A percentile compares a stretch with the other conserved stretches of the same genome.
phyloP scores from a whole-genome alignment of 2,888 invertebrate genomes.

The Parascotia fuliginaria region DNA sequence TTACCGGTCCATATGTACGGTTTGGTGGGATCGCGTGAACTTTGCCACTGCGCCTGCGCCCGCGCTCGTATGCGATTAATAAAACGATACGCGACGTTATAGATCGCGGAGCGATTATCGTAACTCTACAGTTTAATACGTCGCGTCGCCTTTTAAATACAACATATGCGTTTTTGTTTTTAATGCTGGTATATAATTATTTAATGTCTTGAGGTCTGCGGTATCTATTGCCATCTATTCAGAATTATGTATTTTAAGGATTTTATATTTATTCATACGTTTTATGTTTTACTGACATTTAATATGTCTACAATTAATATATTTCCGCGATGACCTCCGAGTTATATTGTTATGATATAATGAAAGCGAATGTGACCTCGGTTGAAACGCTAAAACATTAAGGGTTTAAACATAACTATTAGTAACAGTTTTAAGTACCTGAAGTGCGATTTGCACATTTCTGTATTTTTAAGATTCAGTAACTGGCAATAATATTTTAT shows the following conservation, averaged over 20 bases:
- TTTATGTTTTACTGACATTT: background rate
- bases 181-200: constrained; percentile 41
- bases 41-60: constrained; percentile 75
- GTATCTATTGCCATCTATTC: constrained; percentile 15
- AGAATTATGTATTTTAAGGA: constrained; percentile 11
- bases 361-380: background rate
- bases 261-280: background rate
- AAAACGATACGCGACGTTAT: constrained; percentile 76
- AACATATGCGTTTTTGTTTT: constrained; percentile 47
- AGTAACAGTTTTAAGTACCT: background rate
- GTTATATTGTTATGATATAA: background rate
- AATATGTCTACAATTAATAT: constrained; percentile 6
- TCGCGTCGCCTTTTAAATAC: constrained; percentile 47
- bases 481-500: too few relatives aligned
- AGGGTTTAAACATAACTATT: background rate
- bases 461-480: too few relatives aligned
- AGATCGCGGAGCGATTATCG: constrained; percentile 74
- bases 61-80: constrained; percentile 64
- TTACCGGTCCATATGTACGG: constrained; percentile 62
- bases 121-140: constrained; percentile 62
- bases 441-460: too few relatives aligned
- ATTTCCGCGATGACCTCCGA: background rate
- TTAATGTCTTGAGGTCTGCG: constrained; percentile 27
- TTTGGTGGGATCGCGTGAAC: constrained; percentile 81
- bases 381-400: too few relatives aligned